Evolutionary conservation across 2,888 invertebrate genomes (phyloP).

Genomic region (Nudaria mundana): DNA sequence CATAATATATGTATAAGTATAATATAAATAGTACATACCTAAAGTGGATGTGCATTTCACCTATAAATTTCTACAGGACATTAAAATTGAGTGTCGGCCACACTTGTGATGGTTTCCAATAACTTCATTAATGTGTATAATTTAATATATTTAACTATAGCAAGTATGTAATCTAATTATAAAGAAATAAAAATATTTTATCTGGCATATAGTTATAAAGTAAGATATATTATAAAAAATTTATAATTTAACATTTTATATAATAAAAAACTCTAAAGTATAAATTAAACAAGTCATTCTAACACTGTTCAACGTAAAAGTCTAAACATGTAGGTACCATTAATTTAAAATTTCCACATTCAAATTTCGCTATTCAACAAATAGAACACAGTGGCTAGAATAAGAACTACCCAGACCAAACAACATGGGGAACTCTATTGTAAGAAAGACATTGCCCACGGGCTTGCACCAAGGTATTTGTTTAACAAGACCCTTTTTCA

Average conservation of each 20-base stretch:
- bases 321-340: conserved; percentile 45
- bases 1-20: conserved; percentile 2
- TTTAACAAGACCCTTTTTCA: conserved; percentile 49
- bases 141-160: too few relatives aligned
- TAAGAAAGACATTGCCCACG: conserved; percentile 53
- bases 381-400: conserved; percentile 84
- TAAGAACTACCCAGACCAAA: conserved; percentile 85
- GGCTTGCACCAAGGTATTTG: conserved; percentile 44
- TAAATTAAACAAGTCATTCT: conserved; percentile 42
- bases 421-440: conserved; percentile 83
- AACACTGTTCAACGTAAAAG: conserved; percentile 61
- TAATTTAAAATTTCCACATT: conserved; percentile 43
- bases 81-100: conserved; percentile 20
- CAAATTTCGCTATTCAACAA: conserved; percentile 78
- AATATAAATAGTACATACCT: conserved; percentile 23
- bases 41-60: conserved; percentile 14
- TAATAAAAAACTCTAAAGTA: conserved; percentile 18
- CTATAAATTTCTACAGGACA: conserved; percentile 13
- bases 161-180: too few relatives aligned
- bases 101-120: not conserved
- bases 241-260: conserved; percentile 25
- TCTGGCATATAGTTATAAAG: conserved; percentile 17
- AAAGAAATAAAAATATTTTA: conserved; percentile 20
- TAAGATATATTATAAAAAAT: conserved; percentile 31
- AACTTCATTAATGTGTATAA: too few relatives aligned